These are phyloP conservation scores for Nyctereutes procyonoides DNA, from an alignment of 2,113 vertebrate species.

Conservation along the genomic window DNA sequence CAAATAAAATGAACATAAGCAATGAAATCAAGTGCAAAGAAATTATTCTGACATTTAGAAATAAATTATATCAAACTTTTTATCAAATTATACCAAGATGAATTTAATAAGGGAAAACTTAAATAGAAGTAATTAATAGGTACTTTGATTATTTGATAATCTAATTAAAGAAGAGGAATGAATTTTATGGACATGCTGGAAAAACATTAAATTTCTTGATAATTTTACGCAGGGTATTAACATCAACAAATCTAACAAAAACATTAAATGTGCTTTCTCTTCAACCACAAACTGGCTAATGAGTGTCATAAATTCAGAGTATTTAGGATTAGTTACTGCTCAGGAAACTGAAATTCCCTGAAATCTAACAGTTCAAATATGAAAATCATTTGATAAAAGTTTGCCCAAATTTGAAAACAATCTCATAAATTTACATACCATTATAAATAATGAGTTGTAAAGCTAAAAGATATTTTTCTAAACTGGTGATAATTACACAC, in stretches of 20 bases:
- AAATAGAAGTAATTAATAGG: neutral
- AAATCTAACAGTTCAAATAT: neutral
- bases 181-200: neutral
- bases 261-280: neutral
- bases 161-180: neutral
- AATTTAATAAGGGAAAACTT: neutral
- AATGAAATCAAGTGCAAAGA: slow-evolving; percentile 30
- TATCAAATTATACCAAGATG: slow-evolving; percentile 3
- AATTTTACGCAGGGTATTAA: slow-evolving; percentile 25
- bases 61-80: neutral
- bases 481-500: neutral
- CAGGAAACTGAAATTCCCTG: neutral
- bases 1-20: slow-evolving; percentile 21
- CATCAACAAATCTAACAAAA: neutral
- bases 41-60: slow-evolving; percentile 38
- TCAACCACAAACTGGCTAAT: neutral
- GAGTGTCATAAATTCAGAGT: neutral
- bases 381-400: neutral
- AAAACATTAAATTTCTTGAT: neutral
- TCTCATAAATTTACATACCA: neutral
- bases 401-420: slow-evolving; percentile 36
- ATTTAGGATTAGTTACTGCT: neutral
- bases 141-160: neutral
- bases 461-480: neutral
- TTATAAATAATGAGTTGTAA: neutral